Conservation (phyloP, 2,888 invertebrate genomes). For the Plagodis dolabraria region DNA sequence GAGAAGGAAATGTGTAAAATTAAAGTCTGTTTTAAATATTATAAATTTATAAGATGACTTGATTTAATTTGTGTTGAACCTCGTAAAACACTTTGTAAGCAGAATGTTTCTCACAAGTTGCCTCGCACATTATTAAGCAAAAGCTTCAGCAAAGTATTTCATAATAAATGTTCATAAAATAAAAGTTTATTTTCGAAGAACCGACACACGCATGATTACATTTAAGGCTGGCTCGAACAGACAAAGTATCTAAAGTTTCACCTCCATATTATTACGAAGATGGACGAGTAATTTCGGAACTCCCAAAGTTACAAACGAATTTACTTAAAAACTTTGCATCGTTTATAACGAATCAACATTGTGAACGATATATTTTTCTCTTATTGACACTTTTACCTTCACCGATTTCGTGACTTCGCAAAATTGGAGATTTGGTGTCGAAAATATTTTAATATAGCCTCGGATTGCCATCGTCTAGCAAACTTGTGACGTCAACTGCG, state of each 20-base stretch:
- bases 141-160: conserved; percentile 30
- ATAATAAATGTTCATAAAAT: conserved; percentile 35
- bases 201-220: conserved; percentile 44
- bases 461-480: conserved; percentile 48
- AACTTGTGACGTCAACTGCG: conserved; percentile 56
- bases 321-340: conserved; percentile 41
- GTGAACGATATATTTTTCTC: conserved; percentile 37
- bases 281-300: conserved; percentile 53
- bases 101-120: conserved; percentile 26
- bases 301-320: conserved; percentile 54
- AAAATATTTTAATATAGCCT: conserved; percentile 69
- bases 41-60: conserved; percentile 14
- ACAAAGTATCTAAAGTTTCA: conserved; percentile 36
- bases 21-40: conserved; percentile 9
- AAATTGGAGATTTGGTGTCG: conserved; percentile 48
- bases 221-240: conserved; percentile 34
- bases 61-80: conserved; percentile 18
- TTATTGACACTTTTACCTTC: conserved; percentile 48
- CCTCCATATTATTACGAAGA: conserved; percentile 46
- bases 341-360: conserved; percentile 61
- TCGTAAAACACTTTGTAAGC: conserved; percentile 35
- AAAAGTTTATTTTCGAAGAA: conserved; percentile 38
- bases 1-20: conserved; percentile 16
- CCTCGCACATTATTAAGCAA: conserved; percentile 26
- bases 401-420: conserved; percentile 31